Evolutionary conservation across 2,113 vertebrate genomes (phyloP).

Genomic region (Synodontis membranacea): DNA sequence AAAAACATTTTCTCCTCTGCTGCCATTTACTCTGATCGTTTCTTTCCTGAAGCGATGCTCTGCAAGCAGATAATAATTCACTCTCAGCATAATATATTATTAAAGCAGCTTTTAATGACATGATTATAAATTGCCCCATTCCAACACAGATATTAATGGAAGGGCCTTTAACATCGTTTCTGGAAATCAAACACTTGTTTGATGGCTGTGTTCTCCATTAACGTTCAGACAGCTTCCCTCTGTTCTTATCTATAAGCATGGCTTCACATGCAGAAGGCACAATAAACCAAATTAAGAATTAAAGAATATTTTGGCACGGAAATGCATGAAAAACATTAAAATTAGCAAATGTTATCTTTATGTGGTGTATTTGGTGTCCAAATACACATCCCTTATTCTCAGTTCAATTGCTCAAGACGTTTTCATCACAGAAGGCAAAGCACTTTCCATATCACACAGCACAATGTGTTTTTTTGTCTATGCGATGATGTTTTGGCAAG

Average conservation of each 20-base stretch:
- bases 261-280: not conserved
- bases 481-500: no score
- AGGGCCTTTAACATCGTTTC: slow-evolving; percentile 1
- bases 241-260: not conserved
- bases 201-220: slow-evolving; percentile 5
- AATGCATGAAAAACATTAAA: not conserved
- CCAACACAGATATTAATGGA: slow-evolving; percentile 11
- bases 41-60: not conserved
- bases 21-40: slow-evolving; percentile 19
- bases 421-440: no score
- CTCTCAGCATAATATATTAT: slow-evolving; percentile 14
- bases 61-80: slow-evolving; percentile 11
- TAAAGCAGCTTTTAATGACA: slow-evolving; percentile 26
- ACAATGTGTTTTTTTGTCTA: no score
- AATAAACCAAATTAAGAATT: not conserved
- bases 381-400: no score
- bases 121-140: not conserved
- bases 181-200: not conserved
- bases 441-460: no score
- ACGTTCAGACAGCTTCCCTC: not conserved
- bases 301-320: not conserved
- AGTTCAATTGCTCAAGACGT: no score
- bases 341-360: no score
- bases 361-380: no score
- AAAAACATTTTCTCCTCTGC: not conserved